Evolutionary conservation across 2,113 vertebrate genomes (phyloP).

Genomic region (Oryzias woworae): DNA sequence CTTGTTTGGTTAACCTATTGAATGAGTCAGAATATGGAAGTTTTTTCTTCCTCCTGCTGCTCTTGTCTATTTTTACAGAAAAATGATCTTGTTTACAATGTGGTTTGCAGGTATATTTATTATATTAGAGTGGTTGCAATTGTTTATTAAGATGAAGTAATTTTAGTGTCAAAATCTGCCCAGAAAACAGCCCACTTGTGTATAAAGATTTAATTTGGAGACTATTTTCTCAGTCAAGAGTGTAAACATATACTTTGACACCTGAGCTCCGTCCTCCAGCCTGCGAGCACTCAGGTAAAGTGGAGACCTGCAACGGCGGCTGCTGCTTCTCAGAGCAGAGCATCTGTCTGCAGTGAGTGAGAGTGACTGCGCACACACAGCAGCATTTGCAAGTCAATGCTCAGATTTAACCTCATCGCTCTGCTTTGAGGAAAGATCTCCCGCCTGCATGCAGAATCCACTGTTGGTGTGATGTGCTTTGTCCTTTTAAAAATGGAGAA

Average conservation of each 20-base stretch:
- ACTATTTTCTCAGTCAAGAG: background rate
- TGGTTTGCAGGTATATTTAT: no score
- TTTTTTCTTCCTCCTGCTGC: no score
- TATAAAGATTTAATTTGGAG: background rate
- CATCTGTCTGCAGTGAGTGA: slow-evolving; percentile 38
- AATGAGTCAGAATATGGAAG: no score
- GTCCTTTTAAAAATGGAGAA: background rate
- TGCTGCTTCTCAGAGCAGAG: slow-evolving; percentile 29
- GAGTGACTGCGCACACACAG: slow-evolving; percentile 58
- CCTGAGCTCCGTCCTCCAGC: slow-evolving; percentile 29
- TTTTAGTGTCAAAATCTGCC: no score
- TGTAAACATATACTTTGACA: slow-evolving; percentile 39
- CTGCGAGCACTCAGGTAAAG: slow-evolving; percentile 35
- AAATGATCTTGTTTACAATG: no score
- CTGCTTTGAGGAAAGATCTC: slow-evolving; percentile 30
- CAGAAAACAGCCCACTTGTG: background rate
- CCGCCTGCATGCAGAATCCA: slow-evolving; percentile 54
- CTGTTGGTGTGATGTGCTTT: slow-evolving; percentile 30
- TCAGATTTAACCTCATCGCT: slow-evolving; percentile 62
- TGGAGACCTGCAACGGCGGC: slow-evolving; percentile 39
- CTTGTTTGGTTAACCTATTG: no score
- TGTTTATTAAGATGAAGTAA: no score
- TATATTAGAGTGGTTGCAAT: no score
- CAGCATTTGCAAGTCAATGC: slow-evolving; percentile 69
- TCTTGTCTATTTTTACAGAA: no score